Base-by-base conservation (phyloP, 2,797 vertebrate species). In the Crax fasciolata region DNA sequence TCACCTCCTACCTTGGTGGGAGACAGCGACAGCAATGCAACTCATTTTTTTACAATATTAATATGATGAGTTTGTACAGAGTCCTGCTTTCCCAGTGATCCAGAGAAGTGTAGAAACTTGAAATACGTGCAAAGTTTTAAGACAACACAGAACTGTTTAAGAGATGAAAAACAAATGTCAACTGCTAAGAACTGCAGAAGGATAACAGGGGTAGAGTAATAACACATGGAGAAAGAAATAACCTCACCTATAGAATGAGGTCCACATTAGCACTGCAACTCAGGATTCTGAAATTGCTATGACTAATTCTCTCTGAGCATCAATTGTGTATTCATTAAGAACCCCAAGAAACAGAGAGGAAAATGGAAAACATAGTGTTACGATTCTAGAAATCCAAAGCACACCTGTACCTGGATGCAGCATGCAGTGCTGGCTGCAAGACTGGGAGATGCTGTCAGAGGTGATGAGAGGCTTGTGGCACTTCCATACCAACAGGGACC, bases 261-360 rank as follows among this genome's bases (percentile, higher is more conserved):
- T 62, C 73, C 72, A 91, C 71, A 91, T 94, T 80, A 95, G 89
- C 82, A 68, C 35, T 43, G 62, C 54, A 66, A 51, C 82, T 72
- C 5, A 1, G 62, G 35, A 88, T 78, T 95, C 73, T 68, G 20
- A 83, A 92, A 84, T 17, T 55, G 43, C 55, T 78, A 68, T 28
- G 66, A 83, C 62, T 75, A 91, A 86, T 91, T 91, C n/a, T 70
- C 73, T 68, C 8, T 24, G 9, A 91, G 46, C 65, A 88, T 58
- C 82, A 88, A 89, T 68, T 87, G 62, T 65, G 57, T 3, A 44
- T 35, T 75, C 73, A 38, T 81, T 88, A 91, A 59, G 52, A 85
- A 54, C 73, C n/a, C 21, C 19, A 44, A 78, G 19, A 25, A 94
- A 81, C 0, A 7, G 21, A 44, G 55, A 21, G 58, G 58, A 71